A percentile compares a stretch with the other conserved stretches of the same genome.
These are phyloP conservation scores for Dolomedes plantarius DNA, from an alignment of 2,888 invertebrate genomes.

Conservation along the genomic window DNA sequence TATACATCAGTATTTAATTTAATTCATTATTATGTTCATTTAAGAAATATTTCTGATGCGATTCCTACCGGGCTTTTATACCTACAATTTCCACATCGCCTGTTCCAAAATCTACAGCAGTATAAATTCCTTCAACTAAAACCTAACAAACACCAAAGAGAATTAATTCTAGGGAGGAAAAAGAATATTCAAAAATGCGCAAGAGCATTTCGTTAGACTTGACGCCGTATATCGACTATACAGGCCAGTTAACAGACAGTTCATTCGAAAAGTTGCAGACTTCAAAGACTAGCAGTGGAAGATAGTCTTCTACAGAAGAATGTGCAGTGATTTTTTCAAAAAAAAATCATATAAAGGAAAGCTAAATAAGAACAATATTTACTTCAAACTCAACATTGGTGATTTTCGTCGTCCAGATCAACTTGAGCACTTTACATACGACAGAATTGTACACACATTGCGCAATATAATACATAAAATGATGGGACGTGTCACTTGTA, in stretches of 20 bases:
- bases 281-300: background rate
- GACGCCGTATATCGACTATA: background rate
- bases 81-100: too few species aligned
- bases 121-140: too few species aligned
- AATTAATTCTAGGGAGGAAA: too few species aligned
- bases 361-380: conserved; percentile 22
- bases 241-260: background rate
- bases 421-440: conserved; percentile 48
- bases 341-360: background rate
- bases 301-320: background rate
- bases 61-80: too few species aligned
- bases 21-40: too few species aligned
- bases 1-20: too few species aligned
- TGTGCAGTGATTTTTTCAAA: background rate
- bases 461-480: background rate
- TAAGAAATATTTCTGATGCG: too few species aligned
- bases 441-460: background rate
- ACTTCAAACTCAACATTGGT: background rate
- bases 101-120: too few species aligned
- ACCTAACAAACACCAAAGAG: too few species aligned
- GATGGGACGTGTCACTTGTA: background rate
- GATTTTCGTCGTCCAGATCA: conserved; percentile 46
- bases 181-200: too few species aligned
- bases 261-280: background rate
- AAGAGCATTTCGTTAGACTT: background rate